phyloP scores from a whole-genome alignment of 1,140 invertebrate species.

The Anthonomus grandis region DNA sequence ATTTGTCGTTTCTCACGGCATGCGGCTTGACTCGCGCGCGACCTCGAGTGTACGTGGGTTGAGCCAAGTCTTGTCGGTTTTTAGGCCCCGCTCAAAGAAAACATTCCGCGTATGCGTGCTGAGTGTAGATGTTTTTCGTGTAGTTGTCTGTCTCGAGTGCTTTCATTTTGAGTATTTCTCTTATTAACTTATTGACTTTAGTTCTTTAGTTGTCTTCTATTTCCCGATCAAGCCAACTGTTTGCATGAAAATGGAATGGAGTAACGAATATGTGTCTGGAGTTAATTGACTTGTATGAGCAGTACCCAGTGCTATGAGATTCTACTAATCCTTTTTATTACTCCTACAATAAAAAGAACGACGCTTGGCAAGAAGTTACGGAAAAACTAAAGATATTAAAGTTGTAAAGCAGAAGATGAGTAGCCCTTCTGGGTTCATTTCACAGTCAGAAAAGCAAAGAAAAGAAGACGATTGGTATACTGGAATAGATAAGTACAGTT shows the following conservation, averaged over 20 bases:
- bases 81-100: too few species aligned
- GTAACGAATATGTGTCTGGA: background rate
- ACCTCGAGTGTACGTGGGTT: background rate
- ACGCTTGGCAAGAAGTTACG: too few species aligned
- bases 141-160: too few species aligned
- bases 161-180: background rate
- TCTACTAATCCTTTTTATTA: conserved; percentile 6
- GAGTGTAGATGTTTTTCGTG: background rate
- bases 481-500: background rate
- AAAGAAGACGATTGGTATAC: background rate
- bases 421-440: background rate
- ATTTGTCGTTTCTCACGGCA: background rate
- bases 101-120: background rate
- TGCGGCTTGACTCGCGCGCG: too few species aligned
- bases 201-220: background rate
- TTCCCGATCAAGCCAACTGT: background rate
- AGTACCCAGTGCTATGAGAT: conserved; percentile 4
- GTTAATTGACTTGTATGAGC: conserved; percentile 4
- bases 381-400: background rate
- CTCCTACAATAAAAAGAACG: conserved; percentile 3
- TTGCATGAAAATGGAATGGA: background rate
- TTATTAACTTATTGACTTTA: too few species aligned
- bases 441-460: background rate
- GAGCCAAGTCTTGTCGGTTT: background rate
- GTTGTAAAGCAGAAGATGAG: background rate